A percentile compares a stretch with the other conserved stretches of the same genome.
Evolutionary conservation across 1,140 invertebrate genomes (phyloP).

Genomic region (Carposina sasakii): DNA sequence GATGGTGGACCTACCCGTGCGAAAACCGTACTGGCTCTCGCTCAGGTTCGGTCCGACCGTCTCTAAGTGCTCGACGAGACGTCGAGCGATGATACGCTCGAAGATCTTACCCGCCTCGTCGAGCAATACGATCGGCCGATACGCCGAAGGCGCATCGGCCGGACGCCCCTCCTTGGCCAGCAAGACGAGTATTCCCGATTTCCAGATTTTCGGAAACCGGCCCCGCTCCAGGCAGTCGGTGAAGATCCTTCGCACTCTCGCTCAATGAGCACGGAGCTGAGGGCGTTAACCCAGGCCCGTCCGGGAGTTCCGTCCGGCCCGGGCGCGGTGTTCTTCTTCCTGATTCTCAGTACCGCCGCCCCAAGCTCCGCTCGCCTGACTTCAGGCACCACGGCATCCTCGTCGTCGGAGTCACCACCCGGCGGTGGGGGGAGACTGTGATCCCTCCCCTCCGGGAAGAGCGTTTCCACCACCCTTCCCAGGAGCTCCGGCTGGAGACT

Average conservation of each 20-base stretch:
- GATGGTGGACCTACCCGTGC: neutral
- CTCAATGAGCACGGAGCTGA: neutral
- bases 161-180: neutral
- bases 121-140: slow-evolving; percentile 2
- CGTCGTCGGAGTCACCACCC: neutral
- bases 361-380: neutral
- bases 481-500: neutral
- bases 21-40: neutral
- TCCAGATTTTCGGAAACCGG: neutral
- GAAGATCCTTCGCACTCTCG: too few species aligned
- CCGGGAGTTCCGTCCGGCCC: neutral
- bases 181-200: neutral
- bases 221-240: neutral
- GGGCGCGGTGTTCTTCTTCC: neutral
- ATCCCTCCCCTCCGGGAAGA: neutral
- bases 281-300: neutral
- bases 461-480: neutral
- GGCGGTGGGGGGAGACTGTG: neutral
- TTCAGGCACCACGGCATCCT: neutral
- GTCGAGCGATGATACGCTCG: neutral
- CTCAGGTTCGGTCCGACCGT: neutral
- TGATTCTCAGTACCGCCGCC: neutral
- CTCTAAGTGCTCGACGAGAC: neutral
- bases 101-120: neutral
- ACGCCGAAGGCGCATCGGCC: too few species aligned